Evolutionary conservation across 1,140 invertebrate genomes (phyloP).

Genomic region (Penaeus chinensis): DNA sequence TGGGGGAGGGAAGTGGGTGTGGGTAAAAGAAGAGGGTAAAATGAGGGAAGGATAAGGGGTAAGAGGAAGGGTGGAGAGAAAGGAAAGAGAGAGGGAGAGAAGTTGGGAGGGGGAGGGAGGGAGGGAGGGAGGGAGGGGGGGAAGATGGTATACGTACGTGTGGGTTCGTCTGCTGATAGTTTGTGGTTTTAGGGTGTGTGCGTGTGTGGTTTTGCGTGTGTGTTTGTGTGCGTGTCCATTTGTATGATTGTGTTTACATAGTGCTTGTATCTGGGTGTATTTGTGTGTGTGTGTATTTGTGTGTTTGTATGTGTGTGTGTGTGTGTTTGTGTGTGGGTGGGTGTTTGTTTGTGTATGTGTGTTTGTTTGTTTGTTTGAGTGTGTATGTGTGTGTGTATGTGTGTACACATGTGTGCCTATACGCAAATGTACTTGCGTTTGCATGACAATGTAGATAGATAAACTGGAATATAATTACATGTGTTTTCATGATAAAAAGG

Average conservation of each 20-base stretch:
- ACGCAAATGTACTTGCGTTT: neutral
- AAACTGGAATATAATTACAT: too few relatives aligned
- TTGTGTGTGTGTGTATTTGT: too few relatives aligned
- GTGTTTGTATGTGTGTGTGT: too few relatives aligned
- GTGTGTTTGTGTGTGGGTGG: too few relatives aligned
- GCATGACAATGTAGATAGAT: neutral
- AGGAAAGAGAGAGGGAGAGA: neutral
- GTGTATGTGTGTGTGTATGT: slow-evolving; percentile 5
- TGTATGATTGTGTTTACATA: too few relatives aligned
- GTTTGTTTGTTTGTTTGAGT: too few relatives aligned
- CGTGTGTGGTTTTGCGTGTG: neutral
- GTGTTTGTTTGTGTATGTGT: too few relatives aligned
- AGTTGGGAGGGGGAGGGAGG: neutral
- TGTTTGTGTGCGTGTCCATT: slow-evolving; percentile 1
- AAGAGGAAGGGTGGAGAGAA: neutral
- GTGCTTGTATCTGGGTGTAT: too few relatives aligned
- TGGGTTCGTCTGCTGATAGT: slow-evolving; percentile 3
- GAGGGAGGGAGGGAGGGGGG: neutral
- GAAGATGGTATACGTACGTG: neutral
- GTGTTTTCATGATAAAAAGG: too few relatives aligned
- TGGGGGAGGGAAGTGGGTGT: neutral
- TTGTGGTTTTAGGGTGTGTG: neutral
- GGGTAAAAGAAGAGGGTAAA: neutral
- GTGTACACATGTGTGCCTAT: neutral
- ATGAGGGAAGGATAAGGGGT: neutral